Base-by-base conservation (phyloP, 2,888 invertebrate species). In the Apodemia zela region DNA sequence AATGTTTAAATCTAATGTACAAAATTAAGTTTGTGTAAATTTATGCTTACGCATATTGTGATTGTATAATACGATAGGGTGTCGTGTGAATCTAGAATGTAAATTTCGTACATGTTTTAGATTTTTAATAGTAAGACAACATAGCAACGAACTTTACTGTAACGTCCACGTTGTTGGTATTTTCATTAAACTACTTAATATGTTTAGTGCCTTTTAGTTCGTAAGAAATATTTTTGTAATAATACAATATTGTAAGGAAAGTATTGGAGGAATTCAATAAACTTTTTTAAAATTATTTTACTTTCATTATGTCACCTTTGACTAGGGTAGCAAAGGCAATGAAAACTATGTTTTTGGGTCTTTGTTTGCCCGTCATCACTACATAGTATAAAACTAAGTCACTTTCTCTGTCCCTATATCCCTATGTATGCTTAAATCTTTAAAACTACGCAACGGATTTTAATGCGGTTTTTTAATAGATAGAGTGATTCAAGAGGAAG, bases 21-120 rank as follows among this genome's bases (percentile, higher is more conserved):
- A 89, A 90, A 89, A 72, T 80, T 84, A 85, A 86, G 84, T 82
- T 80, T 73, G 79, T 83, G 81, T 84, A 83, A 80, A 82, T 79
- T 67, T 74, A 69, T 77, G 81, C 84, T 84, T 81, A 79, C 84
- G 83, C 76, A 71, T 76, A 84, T 81, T 89, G 89, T 89, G 89
- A 89, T 89, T 76, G 47, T 63, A 63, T 59, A 59, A 49, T 63
- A 59, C 35, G 45, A 58, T 59, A 49, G 17, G 21, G 45, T n/a
- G 47, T 63, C 47, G 59, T 49, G 18, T 82, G 62, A 67, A 64
- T 65, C 63, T 69, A 65, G 65, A 65, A 64, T 47, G 62, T 65
- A 65, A 38, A 63, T 63, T 58, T 33, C 62, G 59, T 63, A 63
- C 35, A 59, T 42, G 18, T 59, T 60, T 60, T 60, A 60, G 49